Percentiles rank a stretch among this genome's conserved stretches.
Conservation (phyloP, 2,888 invertebrate genomes). For the Axea sp. region DNA sequence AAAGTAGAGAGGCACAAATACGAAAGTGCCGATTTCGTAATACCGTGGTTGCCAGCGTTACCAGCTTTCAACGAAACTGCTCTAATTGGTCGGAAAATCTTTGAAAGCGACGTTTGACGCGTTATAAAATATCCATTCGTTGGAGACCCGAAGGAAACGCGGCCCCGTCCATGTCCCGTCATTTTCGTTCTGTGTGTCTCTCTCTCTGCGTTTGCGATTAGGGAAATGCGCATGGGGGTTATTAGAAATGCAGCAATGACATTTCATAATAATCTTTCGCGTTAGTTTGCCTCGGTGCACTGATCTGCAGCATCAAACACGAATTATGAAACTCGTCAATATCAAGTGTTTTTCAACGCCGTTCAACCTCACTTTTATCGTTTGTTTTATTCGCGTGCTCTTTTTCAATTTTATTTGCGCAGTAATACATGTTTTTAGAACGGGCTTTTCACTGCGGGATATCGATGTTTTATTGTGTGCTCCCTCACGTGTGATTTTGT, state of each 20-base stretch:
- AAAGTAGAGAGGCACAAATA: conserved; percentile 34
- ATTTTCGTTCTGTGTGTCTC: conserved; percentile 30
- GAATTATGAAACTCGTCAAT: conserved; percentile 29
- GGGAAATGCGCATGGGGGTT: conserved; percentile 39
- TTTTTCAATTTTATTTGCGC: conserved; percentile 20
- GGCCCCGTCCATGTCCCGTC: background rate
- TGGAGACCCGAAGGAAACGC: no score
- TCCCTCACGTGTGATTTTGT: no score
- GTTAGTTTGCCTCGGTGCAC: conserved; percentile 42
- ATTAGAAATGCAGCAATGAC: conserved; percentile 38
- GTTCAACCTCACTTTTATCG: conserved; percentile 4
- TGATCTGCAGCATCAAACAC: conserved; percentile 20
- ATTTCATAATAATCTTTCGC: conserved; percentile 43
- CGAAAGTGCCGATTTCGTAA: conserved; percentile 3
- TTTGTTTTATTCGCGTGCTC: conserved; percentile 8
- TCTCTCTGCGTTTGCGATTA: conserved; percentile 32
- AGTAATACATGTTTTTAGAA: conserved; percentile 1
- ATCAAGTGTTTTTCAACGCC: conserved; percentile 25
- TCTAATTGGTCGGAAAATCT: no score
- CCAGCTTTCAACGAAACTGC: background rate
- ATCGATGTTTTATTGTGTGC: conserved; percentile 15
- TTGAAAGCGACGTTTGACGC: no score
- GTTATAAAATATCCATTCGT: no score
- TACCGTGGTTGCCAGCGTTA: no score
- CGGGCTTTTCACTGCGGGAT: background rate